Conservation (phyloP, 1,140 invertebrate genomes). For the Neelides sp. region DNA sequence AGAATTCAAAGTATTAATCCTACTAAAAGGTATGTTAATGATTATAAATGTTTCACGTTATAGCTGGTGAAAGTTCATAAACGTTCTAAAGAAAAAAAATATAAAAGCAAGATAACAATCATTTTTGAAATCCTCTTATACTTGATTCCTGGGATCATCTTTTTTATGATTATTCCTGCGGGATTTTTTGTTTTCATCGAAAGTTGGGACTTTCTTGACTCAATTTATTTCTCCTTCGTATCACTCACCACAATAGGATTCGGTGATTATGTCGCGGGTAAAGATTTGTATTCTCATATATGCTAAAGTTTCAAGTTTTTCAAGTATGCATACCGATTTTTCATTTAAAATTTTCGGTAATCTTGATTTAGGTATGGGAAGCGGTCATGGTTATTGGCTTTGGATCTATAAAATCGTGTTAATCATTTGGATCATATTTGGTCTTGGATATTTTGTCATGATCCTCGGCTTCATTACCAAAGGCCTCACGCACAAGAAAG, state of each 20-base stretch:
- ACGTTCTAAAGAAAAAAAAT: constrained; percentile 51
- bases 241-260: constrained; percentile 89
- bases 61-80: constrained; percentile 52
- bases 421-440: constrained; percentile 71
- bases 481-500: constrained; percentile 57
- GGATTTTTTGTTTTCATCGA: constrained; percentile 77
- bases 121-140: constrained; percentile 64
- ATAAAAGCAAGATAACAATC: constrained; percentile 50
- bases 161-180: constrained; percentile 87
- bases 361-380: constrained; percentile 20
- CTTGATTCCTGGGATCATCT: constrained; percentile 66
- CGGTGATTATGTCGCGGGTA: constrained; percentile 79
- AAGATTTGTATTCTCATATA: constrained; percentile 18
- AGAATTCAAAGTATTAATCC: constrained; percentile 1
- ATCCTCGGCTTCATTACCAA: constrained; percentile 72
- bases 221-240: constrained; percentile 83
- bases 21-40: constrained; percentile 1
- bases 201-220: constrained; percentile 74
- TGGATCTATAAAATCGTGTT: constrained; percentile 59
- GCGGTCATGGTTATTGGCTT: constrained; percentile 37
- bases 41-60: constrained; percentile 26
- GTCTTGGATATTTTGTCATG: constrained; percentile 80
- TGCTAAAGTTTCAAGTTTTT: constrained; percentile 11
- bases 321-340: too few species aligned
- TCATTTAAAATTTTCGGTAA: too few species aligned